Conservation (phyloP, 2,113 vertebrate species). For the Chamaea fasciata region DNA sequence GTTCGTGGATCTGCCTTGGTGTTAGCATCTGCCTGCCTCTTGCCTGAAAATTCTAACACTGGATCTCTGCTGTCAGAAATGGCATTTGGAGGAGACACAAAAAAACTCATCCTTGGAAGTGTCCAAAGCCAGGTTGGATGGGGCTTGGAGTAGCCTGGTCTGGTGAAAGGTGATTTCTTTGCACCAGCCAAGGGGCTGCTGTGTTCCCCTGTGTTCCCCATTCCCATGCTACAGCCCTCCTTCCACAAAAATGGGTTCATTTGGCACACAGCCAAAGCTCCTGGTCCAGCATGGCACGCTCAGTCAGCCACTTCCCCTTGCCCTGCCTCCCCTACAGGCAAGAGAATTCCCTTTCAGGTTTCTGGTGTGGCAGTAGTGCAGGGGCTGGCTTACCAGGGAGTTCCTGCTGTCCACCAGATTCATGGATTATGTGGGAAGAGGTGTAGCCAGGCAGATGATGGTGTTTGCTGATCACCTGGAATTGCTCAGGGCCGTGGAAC, state of each 20-base stretch:
- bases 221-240: too few relatives aligned
- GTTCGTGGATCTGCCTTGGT: neutral
- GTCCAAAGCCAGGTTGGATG: too few relatives aligned
- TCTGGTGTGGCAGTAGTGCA: neutral
- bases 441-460: accelerated
- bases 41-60: neutral
- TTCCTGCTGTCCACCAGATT: neutral
- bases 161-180: neutral
- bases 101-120: neutral
- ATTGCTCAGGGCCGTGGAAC: neutral
- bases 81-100: neutral
- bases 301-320: neutral
- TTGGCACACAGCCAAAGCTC: neutral
- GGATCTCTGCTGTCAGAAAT: neutral
- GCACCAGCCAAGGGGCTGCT: neutral
- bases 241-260: neutral
- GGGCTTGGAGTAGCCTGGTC: neutral
- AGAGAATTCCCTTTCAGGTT: too few relatives aligned
- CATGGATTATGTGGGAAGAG: neutral
- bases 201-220: neutral
- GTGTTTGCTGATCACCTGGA: neutral
- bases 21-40: neutral
- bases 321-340: neutral
- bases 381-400: neutral
- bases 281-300: neutral